These are phyloP conservation scores for Sebastes minor DNA, from an alignment of 2,797 vertebrate genomes.

Conservation along the genomic window DNA sequence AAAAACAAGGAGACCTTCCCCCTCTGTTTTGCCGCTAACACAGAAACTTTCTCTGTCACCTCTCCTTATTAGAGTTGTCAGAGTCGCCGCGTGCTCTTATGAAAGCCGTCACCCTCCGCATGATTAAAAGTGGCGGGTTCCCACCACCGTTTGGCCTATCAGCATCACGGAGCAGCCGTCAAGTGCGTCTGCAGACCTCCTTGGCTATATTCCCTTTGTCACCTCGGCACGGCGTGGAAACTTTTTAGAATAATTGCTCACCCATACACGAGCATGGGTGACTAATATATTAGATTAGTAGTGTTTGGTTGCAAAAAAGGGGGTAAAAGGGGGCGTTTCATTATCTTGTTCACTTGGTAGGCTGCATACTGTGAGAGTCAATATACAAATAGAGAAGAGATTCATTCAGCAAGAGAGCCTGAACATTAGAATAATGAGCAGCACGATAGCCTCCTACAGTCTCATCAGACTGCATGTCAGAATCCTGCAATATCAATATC, in stretches of 20 bases:
- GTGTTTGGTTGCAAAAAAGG: slow-evolving; percentile 65
- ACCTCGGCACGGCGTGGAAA: slow-evolving; percentile 76
- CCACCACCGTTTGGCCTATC: slow-evolving; percentile 85
- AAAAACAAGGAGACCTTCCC: slow-evolving; percentile 81
- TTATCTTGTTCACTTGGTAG: slow-evolving; percentile 68
- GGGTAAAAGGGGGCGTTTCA: slow-evolving; percentile 54
- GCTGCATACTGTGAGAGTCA: slow-evolving; percentile 63
- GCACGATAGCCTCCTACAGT: slow-evolving; percentile 34
- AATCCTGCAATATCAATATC: slow-evolving; percentile 7
- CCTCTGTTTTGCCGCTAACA: slow-evolving; percentile 88
- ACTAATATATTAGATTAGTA: slow-evolving; percentile 86
- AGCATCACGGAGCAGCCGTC: slow-evolving; percentile 81
- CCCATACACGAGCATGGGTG: slow-evolving; percentile 77
- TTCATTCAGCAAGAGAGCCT: slow-evolving; percentile 51
- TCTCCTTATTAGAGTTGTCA: slow-evolving; percentile 92
- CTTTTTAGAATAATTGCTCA: slow-evolving; percentile 87
- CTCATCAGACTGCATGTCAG: slow-evolving; percentile 8
- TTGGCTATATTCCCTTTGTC: slow-evolving; percentile 81
- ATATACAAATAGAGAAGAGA: slow-evolving; percentile 61
- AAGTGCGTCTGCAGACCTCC: slow-evolving; percentile 73
- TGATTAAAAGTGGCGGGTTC: slow-evolving; percentile 86
- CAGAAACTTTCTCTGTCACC: slow-evolving; percentile 89
- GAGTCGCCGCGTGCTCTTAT: slow-evolving; percentile 88
- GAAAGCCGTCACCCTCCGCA: slow-evolving; percentile 87
- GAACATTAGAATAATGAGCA: slow-evolving; percentile 55